These are phyloP conservation scores for Heliopora coerulea DNA, from an alignment of 92 coral and sea anemone species.

Conservation along the genomic window DNA sequence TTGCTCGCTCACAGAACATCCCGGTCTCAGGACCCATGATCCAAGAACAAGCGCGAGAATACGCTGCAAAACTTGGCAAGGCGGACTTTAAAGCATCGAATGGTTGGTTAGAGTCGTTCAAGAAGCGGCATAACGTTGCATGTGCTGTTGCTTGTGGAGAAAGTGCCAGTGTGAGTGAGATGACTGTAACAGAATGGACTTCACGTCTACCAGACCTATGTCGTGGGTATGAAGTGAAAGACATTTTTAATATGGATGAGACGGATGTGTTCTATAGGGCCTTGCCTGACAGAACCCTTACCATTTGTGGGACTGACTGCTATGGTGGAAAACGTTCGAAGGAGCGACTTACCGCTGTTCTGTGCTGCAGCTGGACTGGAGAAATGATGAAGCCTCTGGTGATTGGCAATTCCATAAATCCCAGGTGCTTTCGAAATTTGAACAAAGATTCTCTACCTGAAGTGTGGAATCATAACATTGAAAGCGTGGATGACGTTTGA, in stretches of 20 bases:
- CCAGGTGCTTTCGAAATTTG: conserved; percentile 29
- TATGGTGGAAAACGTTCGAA: conserved; percentile 45
- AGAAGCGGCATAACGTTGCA: too few relatives aligned
- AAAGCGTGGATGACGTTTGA: conserved; percentile 36
- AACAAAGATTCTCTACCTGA: too few relatives aligned
- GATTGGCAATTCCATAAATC: conserved; percentile 55
- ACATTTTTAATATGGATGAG: conserved; percentile 29
- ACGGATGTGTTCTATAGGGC: background rate
- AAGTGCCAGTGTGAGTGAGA: too few relatives aligned
- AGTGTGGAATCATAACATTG: conserved; percentile 3
- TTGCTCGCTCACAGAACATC: too few relatives aligned
- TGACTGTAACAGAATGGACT: background rate
- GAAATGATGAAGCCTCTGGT: conserved; percentile 46
- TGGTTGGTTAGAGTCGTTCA: too few relatives aligned
- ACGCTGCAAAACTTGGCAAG: too few relatives aligned
- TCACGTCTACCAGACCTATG: conserved; percentile 11
- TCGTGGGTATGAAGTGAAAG: conserved; percentile 32
- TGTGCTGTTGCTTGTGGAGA: too few relatives aligned
- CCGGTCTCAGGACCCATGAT: too few relatives aligned
- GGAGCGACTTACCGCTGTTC: conserved; percentile 47
- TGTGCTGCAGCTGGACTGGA: conserved; percentile 39
- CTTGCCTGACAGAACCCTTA: conserved; percentile 34
- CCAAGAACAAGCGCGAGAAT: too few relatives aligned
- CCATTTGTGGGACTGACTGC: conserved; percentile 31
- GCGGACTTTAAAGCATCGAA: too few relatives aligned